A percentile compares a stretch with the other conserved stretches of the same genome.
Conservation (phyloP, 2,113 vertebrate genomes). For the Cavia aperea region DNA sequence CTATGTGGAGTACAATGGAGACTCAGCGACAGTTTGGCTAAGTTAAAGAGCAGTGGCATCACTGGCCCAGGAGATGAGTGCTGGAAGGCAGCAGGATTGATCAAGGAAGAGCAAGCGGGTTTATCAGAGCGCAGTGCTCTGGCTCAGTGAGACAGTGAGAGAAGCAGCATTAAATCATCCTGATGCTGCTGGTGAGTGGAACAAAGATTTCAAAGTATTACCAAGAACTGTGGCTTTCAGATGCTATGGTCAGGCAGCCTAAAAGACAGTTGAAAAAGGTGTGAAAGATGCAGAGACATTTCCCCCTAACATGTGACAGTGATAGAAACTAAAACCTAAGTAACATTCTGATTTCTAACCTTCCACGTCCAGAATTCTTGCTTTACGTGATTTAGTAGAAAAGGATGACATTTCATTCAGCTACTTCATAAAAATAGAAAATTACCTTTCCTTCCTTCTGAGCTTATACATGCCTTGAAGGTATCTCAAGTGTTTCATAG, state of each 20-base stretch:
- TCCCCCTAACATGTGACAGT: neutral
- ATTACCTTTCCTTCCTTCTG: constrained; percentile 45
- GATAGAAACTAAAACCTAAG: neutral
- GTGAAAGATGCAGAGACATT: neutral
- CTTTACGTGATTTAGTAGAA: constrained; percentile 45
- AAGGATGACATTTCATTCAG: constrained; percentile 45
- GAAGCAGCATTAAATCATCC: neutral
- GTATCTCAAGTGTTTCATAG: neutral
- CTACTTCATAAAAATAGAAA: constrained; percentile 53
- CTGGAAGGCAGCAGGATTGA: neutral
- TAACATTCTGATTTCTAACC: constrained; percentile 17
- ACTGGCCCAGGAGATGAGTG: neutral
- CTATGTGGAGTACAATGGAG: neutral
- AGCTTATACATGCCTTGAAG: constrained; percentile 33
- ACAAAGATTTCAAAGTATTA: neutral
- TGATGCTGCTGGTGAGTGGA: neutral
- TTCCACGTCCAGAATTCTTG: constrained; percentile 32
- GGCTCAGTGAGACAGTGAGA: neutral
- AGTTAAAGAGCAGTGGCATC: too few species aligned
- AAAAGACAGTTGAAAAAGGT: neutral
- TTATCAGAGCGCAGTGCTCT: neutral
- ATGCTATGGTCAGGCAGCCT: neutral
- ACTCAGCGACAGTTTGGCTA: neutral
- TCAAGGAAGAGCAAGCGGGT: neutral
- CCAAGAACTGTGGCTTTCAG: neutral